Evolutionary conservation across 2,888 invertebrate species (phyloP).

Genomic region (Xestia xanthographa): DNA sequence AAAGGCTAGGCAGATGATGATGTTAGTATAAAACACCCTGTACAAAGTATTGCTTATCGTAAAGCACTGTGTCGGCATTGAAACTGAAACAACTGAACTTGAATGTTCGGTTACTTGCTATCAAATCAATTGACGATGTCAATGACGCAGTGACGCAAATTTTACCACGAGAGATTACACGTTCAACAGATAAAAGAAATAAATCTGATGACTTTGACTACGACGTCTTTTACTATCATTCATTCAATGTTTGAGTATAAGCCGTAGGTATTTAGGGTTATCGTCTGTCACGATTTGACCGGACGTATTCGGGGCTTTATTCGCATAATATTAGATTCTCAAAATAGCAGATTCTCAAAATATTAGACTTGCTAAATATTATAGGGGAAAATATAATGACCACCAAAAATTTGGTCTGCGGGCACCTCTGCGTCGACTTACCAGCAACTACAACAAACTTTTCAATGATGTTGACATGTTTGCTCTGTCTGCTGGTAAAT

Average conservation of each 20-base stretch:
- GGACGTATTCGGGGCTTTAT: too few relatives aligned
- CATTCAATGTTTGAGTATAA: neutral
- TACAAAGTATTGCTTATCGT: slow-evolving; percentile 46
- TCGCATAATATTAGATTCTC: too few relatives aligned
- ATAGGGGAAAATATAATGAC: too few relatives aligned
- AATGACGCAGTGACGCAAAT: slow-evolving; percentile 31
- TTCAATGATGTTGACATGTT: too few relatives aligned
- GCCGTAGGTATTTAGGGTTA: neutral
- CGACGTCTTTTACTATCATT: slow-evolving; percentile 2
- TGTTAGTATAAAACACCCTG: slow-evolving; percentile 2
- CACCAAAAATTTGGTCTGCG: too few relatives aligned
- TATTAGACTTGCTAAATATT: too few relatives aligned
- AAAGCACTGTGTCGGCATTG: slow-evolving; percentile 44
- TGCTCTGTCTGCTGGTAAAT: too few relatives aligned
- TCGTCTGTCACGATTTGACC: neutral
- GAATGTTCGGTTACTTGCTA: slow-evolving; percentile 30
- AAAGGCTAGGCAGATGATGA: neutral
- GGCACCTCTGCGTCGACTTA: too few relatives aligned
- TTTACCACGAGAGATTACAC: slow-evolving; percentile 13
- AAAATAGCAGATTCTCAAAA: too few relatives aligned
- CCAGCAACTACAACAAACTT: too few relatives aligned
- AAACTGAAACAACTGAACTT: slow-evolving; percentile 53
- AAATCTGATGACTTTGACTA: slow-evolving; percentile 18
- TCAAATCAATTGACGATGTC: slow-evolving; percentile 24
- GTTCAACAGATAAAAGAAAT: slow-evolving; percentile 12